Evolutionary conservation across 2,888 invertebrate genomes (phyloP), one percentile per base, ranked within the genome.

Genomic region (Cheilosia variabilis): DNA sequence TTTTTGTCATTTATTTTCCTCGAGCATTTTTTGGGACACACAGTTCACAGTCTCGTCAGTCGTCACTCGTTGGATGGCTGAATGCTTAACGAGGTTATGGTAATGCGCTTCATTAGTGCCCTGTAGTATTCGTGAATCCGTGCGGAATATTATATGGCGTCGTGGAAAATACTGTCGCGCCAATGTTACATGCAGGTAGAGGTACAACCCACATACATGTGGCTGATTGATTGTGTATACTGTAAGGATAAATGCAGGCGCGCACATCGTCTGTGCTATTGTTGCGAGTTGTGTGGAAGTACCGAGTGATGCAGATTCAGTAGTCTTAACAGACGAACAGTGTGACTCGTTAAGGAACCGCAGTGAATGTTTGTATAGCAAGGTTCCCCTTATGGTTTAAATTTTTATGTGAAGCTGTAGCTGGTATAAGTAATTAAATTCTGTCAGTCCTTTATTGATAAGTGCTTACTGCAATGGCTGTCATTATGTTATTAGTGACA

Each of bases 21-120:
- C 19, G 0, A 1, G 37, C 41, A 43, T 19, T 50, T 47, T 2
- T 15, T 43, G 27, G 19, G 43, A 34, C 31, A 31, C 22, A 17
- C 43, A 52, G 24, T 34, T 50, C 22, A 17, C 43, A 52, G 24
- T 34, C 57, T 19, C 63, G 27, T 17, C 53, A 7, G 9, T 9
- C 31, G 31, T 31, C 47, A 2, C 31, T 2, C 31, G 31, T 31
- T 53, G 65, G 68, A 55, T 58, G 57, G 57, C 17, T 63, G 72
- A 62, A 78, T 63, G 63, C 63, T 69, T 83, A 83, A 83, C 63
- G 73, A 83, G 78, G 58, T 69, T 83, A 78, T 83, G 78, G 72
- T 78, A 83, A 83, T 78, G 63, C 63, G 77, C 73, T 83, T 83
- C 83, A 78, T 78, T 83, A 83, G 78, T 68, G 78, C 57, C 43